Percentiles rank a stretch among this genome's conserved stretches.
Evolutionary conservation across 2,113 vertebrate genomes (phyloP).

Genomic region (Gallinago jamesoni): DNA sequence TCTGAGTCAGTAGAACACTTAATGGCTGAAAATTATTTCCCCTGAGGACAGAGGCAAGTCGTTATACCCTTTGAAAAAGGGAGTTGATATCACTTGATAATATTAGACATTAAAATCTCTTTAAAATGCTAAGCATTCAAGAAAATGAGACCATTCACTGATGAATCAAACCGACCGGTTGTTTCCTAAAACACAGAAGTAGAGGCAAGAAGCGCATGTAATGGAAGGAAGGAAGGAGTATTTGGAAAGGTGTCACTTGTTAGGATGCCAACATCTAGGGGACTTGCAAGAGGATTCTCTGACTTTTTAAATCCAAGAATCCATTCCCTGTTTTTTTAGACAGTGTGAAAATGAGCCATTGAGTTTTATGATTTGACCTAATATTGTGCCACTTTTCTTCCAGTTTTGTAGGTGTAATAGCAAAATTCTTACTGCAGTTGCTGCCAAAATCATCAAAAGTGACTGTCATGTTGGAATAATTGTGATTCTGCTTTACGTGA

Average conservation of each 20-base stretch:
- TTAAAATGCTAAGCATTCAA: background rate
- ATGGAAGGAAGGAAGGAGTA: background rate
- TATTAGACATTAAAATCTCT: background rate
- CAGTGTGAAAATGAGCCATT: background rate
- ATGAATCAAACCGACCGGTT: background rate
- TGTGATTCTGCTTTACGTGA: background rate
- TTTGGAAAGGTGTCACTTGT: background rate
- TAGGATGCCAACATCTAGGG: background rate
- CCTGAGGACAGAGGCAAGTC: background rate
- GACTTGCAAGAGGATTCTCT: background rate
- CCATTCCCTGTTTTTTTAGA: background rate
- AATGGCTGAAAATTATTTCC: background rate
- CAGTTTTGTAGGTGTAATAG: background rate
- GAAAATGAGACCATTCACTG: background rate
- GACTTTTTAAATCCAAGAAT: background rate
- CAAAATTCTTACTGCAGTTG: background rate
- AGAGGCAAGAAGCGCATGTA: background rate
- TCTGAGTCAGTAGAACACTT: background rate
- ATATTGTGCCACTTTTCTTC: background rate
- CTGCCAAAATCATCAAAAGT: background rate
- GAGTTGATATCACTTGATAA: background rate
- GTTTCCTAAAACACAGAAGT: background rate
- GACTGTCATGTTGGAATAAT: background rate
- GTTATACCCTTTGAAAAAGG: background rate
- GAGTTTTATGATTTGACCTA: background rate